phyloP scores from a whole-genome alignment of 2,888 invertebrate species.

The Diadromus collaris region DNA sequence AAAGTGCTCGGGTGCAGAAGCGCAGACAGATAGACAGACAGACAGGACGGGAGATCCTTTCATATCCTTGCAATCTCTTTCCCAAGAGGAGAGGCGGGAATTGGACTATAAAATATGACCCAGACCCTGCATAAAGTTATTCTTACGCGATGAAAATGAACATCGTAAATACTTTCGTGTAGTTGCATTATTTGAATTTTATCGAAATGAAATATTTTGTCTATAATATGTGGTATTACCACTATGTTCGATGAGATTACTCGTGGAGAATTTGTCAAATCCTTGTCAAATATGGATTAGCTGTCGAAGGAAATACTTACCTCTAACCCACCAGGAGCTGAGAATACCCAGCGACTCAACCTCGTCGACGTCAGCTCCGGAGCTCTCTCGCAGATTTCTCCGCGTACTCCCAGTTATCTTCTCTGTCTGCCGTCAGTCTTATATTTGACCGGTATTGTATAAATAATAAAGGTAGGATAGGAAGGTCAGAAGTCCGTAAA shows the following conservation, averaged over 20 bases:
- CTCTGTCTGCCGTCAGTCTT: not conserved
- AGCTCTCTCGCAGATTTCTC: not conserved
- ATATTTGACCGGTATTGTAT: not conserved
- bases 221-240: not conserved
- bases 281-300: constrained; percentile 3
- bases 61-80: not conserved
- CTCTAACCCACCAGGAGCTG: not conserved
- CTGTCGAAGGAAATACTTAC: constrained; percentile 12
- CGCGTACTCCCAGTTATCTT: not conserved
- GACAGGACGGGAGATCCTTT: constrained; percentile 27
- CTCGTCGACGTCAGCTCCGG: constrained; percentile 23
- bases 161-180: not conserved
- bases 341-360: constrained; percentile 15
- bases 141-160: constrained; percentile 65
- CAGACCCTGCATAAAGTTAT: constrained; percentile 69
- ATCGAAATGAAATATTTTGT: not conserved
- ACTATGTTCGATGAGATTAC: not conserved
- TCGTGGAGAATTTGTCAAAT: not conserved
- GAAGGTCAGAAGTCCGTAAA: not conserved
- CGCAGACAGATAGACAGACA: constrained; percentile 10
- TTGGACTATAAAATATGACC: constrained; percentile 71
- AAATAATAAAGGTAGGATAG: not conserved
- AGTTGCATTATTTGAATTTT: not conserved
- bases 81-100: constrained; percentile 64
- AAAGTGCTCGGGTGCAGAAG: constrained; percentile 18